phyloP scores from a whole-genome alignment of 1,140 invertebrate genomes.

The Drosophila ercepeae region DNA sequence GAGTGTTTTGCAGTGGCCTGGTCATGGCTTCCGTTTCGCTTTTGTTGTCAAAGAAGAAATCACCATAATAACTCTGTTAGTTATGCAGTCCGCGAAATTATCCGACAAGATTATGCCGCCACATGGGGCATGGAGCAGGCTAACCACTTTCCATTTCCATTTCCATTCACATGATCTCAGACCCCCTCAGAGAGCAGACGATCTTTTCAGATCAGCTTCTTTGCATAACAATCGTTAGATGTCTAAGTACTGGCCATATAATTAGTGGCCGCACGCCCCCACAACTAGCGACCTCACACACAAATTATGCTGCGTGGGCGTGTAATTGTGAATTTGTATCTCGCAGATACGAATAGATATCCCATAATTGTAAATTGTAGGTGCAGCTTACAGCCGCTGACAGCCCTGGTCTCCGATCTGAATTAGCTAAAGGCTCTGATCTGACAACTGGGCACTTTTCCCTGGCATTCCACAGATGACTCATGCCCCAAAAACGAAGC shows the following conservation, averaged over 20 bases:
- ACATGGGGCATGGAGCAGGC: not conserved
- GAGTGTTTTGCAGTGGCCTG: slow-evolving; percentile 22
- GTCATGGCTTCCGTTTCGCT: slow-evolving; percentile 47
- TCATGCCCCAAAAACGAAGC: slow-evolving; percentile 38
- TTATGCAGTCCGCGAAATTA: slow-evolving; percentile 51
- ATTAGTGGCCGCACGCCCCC: slow-evolving; percentile 55
- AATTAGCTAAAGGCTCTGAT: slow-evolving; percentile 30
- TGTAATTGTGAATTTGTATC: slow-evolving; percentile 61
- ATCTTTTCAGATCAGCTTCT: slow-evolving; percentile 56
- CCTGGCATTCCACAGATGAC: slow-evolving; percentile 60
- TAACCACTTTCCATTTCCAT: slow-evolving; percentile 77
- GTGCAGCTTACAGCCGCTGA: slow-evolving; percentile 53
- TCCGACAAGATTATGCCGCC: slow-evolving; percentile 14
- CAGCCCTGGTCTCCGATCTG: slow-evolving; percentile 35
- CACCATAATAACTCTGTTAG: slow-evolving; percentile 52
- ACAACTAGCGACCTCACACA: slow-evolving; percentile 7
- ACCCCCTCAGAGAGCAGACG: slow-evolving; percentile 18
- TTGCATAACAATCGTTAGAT: slow-evolving; percentile 65
- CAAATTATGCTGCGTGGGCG: slow-evolving; percentile 52
- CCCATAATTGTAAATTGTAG: slow-evolving; percentile 48
- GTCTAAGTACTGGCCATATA: slow-evolving; percentile 45
- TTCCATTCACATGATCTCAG: slow-evolving; percentile 57
- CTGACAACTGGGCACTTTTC: slow-evolving; percentile 24
- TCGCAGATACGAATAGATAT: slow-evolving; percentile 54
- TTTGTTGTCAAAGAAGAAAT: slow-evolving; percentile 35